Percentiles rank a stretch among this genome's conserved stretches.
phyloP scores from a whole-genome alignment of 1,140 invertebrate species.

The Atopsyche davidsoni region DNA sequence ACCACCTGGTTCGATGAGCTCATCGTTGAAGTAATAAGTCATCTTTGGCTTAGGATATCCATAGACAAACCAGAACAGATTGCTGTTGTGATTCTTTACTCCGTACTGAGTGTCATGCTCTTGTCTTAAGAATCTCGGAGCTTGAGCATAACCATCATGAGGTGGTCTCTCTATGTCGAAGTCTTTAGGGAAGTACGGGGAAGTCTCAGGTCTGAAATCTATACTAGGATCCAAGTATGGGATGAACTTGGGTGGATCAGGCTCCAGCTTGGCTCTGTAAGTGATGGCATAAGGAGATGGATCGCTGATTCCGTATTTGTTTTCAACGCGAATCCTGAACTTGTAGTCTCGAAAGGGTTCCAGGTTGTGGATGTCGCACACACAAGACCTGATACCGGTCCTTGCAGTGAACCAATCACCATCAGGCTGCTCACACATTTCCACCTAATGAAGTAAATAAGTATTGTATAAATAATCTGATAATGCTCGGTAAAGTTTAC shows the following conservation, averaged over 20 bases:
- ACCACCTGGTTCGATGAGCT: slow-evolving; percentile 72
- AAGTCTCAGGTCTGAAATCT: slow-evolving; percentile 78
- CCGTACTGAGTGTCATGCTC: slow-evolving; percentile 82
- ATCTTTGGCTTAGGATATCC: slow-evolving; percentile 89
- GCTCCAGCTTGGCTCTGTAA: slow-evolving; percentile 71
- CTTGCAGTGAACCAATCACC: slow-evolving; percentile 82
- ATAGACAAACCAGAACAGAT: slow-evolving; percentile 87
- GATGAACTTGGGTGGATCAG: slow-evolving; percentile 70
- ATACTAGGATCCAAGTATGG: slow-evolving; percentile 75
- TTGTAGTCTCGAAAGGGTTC: slow-evolving; percentile 85
- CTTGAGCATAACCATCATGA: slow-evolving; percentile 74
- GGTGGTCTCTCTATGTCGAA: slow-evolving; percentile 83
- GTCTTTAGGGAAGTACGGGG: slow-evolving; percentile 84
- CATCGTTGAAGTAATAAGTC: slow-evolving; percentile 80
- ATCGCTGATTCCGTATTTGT: slow-evolving; percentile 94
- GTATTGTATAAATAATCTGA: too few relatives aligned
- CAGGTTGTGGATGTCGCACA: slow-evolving; percentile 76
- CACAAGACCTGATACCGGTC: slow-evolving; percentile 73
- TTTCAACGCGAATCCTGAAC: slow-evolving; percentile 90
- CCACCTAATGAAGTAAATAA: slow-evolving; percentile 51
- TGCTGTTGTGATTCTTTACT: slow-evolving; percentile 79
- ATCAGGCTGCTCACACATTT: slow-evolving; percentile 85
- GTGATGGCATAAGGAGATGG: slow-evolving; percentile 83
- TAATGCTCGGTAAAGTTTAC: too few relatives aligned
- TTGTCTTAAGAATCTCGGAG: slow-evolving; percentile 75